Base-by-base conservation (phyloP, 2,888 invertebrate genomes). In the Eledona agricola region DNA sequence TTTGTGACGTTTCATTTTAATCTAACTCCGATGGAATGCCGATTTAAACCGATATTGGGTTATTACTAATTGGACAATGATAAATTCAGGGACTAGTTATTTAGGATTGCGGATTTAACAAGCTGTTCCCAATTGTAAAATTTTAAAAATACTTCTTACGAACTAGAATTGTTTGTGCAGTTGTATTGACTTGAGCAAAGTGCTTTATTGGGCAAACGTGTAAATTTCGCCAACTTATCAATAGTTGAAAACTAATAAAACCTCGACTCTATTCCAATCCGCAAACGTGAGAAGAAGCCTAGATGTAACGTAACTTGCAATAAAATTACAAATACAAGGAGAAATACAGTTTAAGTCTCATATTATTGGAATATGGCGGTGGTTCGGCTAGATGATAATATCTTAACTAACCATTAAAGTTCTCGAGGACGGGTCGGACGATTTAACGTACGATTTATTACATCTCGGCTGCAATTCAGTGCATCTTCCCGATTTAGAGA, bases 371-470 rank as follows among this genome's bases (percentile, higher is more conserved):
- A 42, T 42, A 28, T 19, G 23, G 28, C 28, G 17, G 19, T 31
- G 17, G 13, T 15, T 22, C 31, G 22, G 42, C 31, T 32, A 19
- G 22, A 35, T 28, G 46, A 46, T 46, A 46, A 25, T 35, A 35
- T 46, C 46, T 46, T 34, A 34, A 46, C 25, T 35, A 46, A 10
- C 46, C 19, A 46, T 46, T 46, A 46, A 46, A 35, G 46, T 35
- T 46, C 35, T 28, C 35, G 17, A 35, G 26, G 26, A 35, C 13
- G 13, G 26, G 26, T 35, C 12, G 46, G 35, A 26, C 46, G 35
- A 46, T 46, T 35, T 35, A 46, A 46, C 46, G 3, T 23, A 6
- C 2, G 19, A 46, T 46, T 46, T 46, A 46, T 46, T 12, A 19
- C 31, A 22, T 22, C 32, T 40, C 17, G 26, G 26, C 5, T 40